Percentiles rank a stretch among this genome's conserved stretches.
Conservation (phyloP, 2,888 invertebrate genomes). For the Ormia ochracea region DNA sequence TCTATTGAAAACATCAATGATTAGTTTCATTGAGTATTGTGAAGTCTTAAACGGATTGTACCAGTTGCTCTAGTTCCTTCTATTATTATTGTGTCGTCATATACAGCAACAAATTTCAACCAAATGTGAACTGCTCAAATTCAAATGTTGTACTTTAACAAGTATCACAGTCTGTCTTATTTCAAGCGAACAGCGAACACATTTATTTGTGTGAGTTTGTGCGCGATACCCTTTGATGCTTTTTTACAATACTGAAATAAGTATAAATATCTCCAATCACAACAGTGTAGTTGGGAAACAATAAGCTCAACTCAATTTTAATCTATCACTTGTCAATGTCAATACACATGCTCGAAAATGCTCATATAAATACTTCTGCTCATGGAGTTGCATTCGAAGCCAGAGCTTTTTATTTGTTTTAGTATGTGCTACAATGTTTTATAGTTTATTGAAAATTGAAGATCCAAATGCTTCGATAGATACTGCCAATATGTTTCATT, state of each 20-base stretch:
- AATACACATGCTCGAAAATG: constrained; percentile 6
- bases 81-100: constrained; percentile 29
- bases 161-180: neutral
- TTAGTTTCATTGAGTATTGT: constrained; percentile 56
- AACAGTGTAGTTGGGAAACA: constrained; percentile 14
- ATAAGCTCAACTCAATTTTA: constrained; percentile 69
- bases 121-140: neutral
- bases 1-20: constrained; percentile 66
- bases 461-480: neutral
- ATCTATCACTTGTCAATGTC: constrained; percentile 72
- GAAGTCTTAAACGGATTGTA: constrained; percentile 24
- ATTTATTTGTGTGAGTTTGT: neutral
- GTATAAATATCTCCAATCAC: constrained; percentile 19
- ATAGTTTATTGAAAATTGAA: constrained; percentile 20
- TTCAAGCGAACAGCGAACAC: neutral
- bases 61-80: constrained; percentile 24
- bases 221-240: neutral
- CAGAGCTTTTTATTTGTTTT: constrained; percentile 45
- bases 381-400: constrained; percentile 59
- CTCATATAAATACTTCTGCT: neutral
- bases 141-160: constrained; percentile 25
- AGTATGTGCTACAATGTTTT: constrained; percentile 38
- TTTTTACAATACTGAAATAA: constrained; percentile 27
- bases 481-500: constrained; percentile 19
- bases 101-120: neutral